Percentiles rank a stretch among this genome's conserved stretches.
These are phyloP conservation scores for Epinephelus fuscoguttatus DNA, from an alignment of 2,113 vertebrate species.

Conservation along the genomic window DNA sequence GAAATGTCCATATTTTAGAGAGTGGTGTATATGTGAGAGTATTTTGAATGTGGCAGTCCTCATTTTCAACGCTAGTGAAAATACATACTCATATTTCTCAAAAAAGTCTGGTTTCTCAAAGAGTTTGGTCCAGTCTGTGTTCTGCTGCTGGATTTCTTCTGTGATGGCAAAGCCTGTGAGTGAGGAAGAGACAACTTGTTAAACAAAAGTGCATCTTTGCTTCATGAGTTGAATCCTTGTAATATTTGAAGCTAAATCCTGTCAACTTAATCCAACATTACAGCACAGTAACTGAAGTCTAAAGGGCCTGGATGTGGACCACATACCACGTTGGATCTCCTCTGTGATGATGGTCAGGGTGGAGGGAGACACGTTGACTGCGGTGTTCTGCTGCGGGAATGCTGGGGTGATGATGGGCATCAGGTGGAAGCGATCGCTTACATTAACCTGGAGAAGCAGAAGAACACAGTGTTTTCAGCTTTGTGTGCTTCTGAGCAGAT, in stretches of 20 bases:
- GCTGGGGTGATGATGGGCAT: slow-evolving; percentile 98
- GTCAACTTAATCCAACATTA: background rate
- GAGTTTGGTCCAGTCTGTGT: slow-evolving; percentile 95
- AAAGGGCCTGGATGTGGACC: too few species aligned
- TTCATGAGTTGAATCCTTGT: too few species aligned
- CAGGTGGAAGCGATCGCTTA: slow-evolving; percentile 93
- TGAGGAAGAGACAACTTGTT: slow-evolving; percentile 7
- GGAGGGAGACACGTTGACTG: slow-evolving; percentile 93
- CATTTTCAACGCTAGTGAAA: slow-evolving; percentile 74
- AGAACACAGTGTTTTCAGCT: background rate
- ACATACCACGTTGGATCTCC: slow-evolving; percentile 80
- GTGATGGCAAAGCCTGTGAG: slow-evolving; percentile 88
- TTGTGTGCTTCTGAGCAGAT: background rate
- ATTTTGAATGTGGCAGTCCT: slow-evolving; percentile 55
- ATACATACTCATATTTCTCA: slow-evolving; percentile 98
- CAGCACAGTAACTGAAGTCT: background rate
- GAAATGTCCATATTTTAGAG: background rate
- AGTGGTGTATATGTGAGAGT: background rate
- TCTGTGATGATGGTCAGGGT: slow-evolving; percentile 93
- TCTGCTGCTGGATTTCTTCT: slow-evolving; percentile 93
- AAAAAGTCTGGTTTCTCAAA: slow-evolving; percentile 96
- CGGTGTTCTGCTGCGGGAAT: slow-evolving; percentile 95
- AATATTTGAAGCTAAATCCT: background rate
- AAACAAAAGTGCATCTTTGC: background rate
- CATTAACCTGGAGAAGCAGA: slow-evolving; percentile 84